Conservation (phyloP, 1,140 invertebrate genomes). For the Drosophila mojavensis region DNA sequence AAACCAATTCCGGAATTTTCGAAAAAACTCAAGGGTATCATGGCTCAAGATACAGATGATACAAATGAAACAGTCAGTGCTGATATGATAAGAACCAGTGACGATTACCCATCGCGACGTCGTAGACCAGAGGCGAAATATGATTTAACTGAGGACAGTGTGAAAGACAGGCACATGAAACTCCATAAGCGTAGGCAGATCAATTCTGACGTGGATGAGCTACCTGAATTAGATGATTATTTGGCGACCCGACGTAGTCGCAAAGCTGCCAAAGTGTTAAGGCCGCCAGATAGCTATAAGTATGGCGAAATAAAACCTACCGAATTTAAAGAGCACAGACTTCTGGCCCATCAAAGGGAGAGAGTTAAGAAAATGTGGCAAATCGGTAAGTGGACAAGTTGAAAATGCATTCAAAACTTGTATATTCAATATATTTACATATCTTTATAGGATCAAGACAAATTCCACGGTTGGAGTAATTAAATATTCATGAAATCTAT, state of each 20-base stretch:
- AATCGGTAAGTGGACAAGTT: neutral
- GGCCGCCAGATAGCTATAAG: neutral
- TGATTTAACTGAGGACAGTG: too few species aligned
- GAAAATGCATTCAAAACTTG: too few species aligned
- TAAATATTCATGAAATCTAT: neutral
- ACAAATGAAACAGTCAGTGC: too few species aligned
- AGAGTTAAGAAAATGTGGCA: neutral
- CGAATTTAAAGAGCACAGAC: neutral
- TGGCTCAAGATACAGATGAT: neutral
- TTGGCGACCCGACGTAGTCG: neutral
- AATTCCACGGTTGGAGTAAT: too few species aligned
- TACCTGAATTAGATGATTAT: neutral
- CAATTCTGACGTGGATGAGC: neutral
- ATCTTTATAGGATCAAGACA: neutral
- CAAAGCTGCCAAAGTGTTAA: neutral
- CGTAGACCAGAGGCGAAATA: too few species aligned
- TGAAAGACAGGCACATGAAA: neutral
- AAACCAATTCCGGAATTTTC: neutral
- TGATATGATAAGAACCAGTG: too few species aligned
- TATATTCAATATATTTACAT: too few species aligned
- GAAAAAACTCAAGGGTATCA: constrained; percentile 11
- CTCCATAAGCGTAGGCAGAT: neutral
- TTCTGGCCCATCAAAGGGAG: neutral
- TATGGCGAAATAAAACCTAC: neutral
- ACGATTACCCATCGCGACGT: neutral